Percentiles rank a stretch among this genome's conserved stretches.
These are phyloP conservation scores for Myanophis thanlyinensis DNA, from an alignment of 2,113 vertebrate species.

Conservation along the genomic window DNA sequence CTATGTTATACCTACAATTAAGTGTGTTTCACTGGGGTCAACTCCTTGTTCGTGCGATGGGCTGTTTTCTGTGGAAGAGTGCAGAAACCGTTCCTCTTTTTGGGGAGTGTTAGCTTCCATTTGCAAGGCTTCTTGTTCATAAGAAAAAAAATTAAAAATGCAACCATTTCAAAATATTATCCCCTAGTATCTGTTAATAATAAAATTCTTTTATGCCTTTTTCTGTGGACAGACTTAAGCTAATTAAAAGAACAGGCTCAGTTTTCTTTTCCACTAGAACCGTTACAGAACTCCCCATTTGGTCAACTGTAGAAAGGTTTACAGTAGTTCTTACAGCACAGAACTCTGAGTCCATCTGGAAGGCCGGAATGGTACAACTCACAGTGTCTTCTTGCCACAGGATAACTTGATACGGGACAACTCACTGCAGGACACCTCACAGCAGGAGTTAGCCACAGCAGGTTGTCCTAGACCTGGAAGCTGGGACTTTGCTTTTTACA, in stretches of 20 bases:
- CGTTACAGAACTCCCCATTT: not conserved
- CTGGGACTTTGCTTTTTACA: not conserved
- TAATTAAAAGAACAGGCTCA: not conserved
- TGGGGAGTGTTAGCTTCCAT: slow-evolving; percentile 38
- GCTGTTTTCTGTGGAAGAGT: slow-evolving; percentile 36
- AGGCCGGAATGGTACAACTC: not conserved
- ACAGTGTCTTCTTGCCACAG: not conserved
- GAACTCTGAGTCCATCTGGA: not conserved
- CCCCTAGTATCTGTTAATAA: not conserved
- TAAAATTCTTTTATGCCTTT: not conserved
- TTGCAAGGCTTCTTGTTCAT: slow-evolving; percentile 39
- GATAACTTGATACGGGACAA: not conserved
- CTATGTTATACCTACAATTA: slow-evolving; percentile 60
- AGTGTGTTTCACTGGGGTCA: slow-evolving; percentile 43
- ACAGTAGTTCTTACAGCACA: not conserved
- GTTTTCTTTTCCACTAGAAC: not conserved
- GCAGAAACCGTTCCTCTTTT: slow-evolving; percentile 16
- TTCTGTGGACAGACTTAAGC: not conserved
- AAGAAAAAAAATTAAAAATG: not conserved
- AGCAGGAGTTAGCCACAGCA: not conserved
- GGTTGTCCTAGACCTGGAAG: not conserved
- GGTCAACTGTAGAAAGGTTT: not conserved
- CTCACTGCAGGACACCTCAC: not conserved
- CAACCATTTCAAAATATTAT: not conserved
- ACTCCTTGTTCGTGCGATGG: slow-evolving; percentile 23